Evolutionary conservation across 2,888 invertebrate species (phyloP), one percentile per base, ranked within the genome.

Genomic region (Lochmaea crataegi): DNA sequence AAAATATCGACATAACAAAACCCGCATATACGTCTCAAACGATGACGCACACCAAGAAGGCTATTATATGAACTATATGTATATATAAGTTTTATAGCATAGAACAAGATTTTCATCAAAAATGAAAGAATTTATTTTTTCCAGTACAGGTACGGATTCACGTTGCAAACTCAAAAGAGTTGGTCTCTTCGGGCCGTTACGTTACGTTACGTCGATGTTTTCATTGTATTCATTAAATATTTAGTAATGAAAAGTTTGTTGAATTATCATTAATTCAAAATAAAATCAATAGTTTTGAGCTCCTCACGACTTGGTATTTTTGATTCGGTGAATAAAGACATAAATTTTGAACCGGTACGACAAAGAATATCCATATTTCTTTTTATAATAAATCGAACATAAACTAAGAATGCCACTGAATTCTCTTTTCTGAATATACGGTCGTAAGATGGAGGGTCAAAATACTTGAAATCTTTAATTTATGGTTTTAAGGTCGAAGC

Each of bases 391-490:
- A 68, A 68, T 68, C 53, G 61, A 68, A 68, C 68, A 68, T 61
- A 68, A 68, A 61, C 68, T 51, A 68, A 68, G 61, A 45, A 68
- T 68, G 68, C 68, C 51, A 68, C 51, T 60, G 68, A 61, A 61
- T 63, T 53, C 32, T 61, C 61, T 51, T 38, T 51, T 41, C 61
- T 68, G 48, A 68, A 68, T 61, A 68, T 68, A 68, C 63, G 68
- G 51, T 18, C 61, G 61, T 42, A 68, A 22, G 48, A 32, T 48
- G 61, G 61, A 61, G 61, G 68, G 51, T 68, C 68, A 68, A 51
- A 68, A 68, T 68, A 68, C 68, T 68, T 68, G 60, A 61, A 68
- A 38, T 68, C 68, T 68, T 68, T 68, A 61, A 68, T 51, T 68
- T 61, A 68, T 68, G 22, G 42, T 26, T 53, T 48, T 11, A 61